Evolutionary conservation across 2,888 invertebrate genomes (phyloP).

Genomic region (Trisateles emortualis): DNA sequence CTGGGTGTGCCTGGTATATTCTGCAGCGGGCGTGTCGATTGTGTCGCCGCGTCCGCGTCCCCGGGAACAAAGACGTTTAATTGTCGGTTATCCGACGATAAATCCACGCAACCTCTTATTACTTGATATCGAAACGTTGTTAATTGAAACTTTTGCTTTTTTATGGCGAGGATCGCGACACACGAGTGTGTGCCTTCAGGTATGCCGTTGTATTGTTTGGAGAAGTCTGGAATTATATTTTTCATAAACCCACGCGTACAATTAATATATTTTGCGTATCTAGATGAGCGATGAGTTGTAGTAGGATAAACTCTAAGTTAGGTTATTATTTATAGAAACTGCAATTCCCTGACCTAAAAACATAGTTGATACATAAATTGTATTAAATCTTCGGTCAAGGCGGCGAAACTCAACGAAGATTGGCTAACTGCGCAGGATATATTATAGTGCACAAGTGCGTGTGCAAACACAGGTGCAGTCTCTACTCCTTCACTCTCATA

Average conservation of each 20-base stretch:
- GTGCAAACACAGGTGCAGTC: too few species aligned
- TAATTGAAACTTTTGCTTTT: slow-evolving; percentile 81
- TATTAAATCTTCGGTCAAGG: too few species aligned
- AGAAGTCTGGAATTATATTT: neutral
- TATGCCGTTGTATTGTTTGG: slow-evolving; percentile 30
- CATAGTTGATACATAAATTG: too few species aligned
- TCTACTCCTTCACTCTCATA: too few species aligned
- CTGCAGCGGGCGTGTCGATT: slow-evolving; percentile 55
- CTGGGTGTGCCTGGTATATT: slow-evolving; percentile 50
- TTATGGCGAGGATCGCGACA: slow-evolving; percentile 41
- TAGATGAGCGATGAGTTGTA: too few species aligned
- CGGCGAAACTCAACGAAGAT: too few species aligned
- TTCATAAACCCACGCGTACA: neutral
- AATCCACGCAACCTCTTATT: slow-evolving; percentile 82
- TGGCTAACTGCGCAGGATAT: too few species aligned
- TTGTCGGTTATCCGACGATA: slow-evolving; percentile 80
- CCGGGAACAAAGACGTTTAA: slow-evolving; percentile 81
- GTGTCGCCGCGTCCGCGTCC: slow-evolving; percentile 54
- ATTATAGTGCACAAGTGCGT: too few species aligned
- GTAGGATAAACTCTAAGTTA: too few species aligned
- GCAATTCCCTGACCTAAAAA: too few species aligned
- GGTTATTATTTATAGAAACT: too few species aligned
- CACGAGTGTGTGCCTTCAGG: slow-evolving; percentile 23
- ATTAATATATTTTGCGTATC: slow-evolving; percentile 2
- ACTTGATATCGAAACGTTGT: slow-evolving; percentile 79